Base-by-base conservation (phyloP, 2,888 invertebrate genomes). In the Watsonalla binaria region DNA sequence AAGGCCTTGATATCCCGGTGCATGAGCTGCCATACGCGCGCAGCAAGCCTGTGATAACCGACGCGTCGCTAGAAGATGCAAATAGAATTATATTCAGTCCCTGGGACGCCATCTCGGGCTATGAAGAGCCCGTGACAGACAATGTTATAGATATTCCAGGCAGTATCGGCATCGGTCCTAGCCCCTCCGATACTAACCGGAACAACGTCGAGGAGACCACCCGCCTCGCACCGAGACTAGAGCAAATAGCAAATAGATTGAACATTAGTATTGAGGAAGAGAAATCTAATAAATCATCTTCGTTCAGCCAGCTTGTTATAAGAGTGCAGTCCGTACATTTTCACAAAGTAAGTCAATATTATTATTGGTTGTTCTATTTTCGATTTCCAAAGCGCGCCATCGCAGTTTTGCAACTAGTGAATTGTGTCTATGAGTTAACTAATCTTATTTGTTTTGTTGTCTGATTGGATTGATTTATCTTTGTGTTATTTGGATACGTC, bases 1-100 rank as follows among this genome's bases (percentile, higher is more conserved):
- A 88, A 73, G 90, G 90, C 37, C 81, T 90, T 60, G 84, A 89
- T 68, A 90, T 90, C 56, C 89, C 89, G 15, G 70, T 80, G 54
- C 81, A 73, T 58, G 87, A 88, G 60, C 68, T 72, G 52, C 66
- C 79, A 55, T 79, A 80, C 70, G 68, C 70, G 59, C 76, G 74
- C 64, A 79, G 78, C 67, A 84, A 84, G 72, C 81, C 86, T 73
- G 78, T 80, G 75, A 82, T 84, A 78, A 80, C 80, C 60, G 89
- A 90, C 74, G 74, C 87, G 59, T 90, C 89, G 54, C 81, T 90
- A 57, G 90, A 90, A 78, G 88, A 90, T 76, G 90, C 88, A 73
- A 90, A 90, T 80, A 87, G 88, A 83, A 90, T 90, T 78, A 90
- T 90, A 84, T 90, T 90, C 78, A 90, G 90, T 78, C 90, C 90